A percentile compares a stretch with the other conserved stretches of the same genome.
These are phyloP conservation scores for Aphidius gifuensis DNA, from an alignment of 1,140 invertebrate species.

Conservation along the genomic window DNA sequence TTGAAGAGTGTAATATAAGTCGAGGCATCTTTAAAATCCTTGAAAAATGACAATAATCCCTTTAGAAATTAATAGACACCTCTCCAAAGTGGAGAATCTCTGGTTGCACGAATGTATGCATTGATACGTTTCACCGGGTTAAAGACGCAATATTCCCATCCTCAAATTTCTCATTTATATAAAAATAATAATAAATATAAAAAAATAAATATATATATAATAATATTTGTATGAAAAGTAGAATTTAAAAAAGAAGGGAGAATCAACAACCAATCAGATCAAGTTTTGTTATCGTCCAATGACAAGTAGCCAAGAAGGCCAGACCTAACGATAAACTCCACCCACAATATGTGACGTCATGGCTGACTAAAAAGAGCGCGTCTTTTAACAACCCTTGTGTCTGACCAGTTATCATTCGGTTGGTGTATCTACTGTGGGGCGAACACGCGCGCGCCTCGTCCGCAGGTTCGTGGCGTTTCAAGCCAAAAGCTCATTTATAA, in stretches of 20 bases:
- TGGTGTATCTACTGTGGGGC: conserved; percentile 37
- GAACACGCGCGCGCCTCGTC: conserved; percentile 13
- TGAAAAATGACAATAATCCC: conserved; percentile 49
- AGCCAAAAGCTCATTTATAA: neutral
- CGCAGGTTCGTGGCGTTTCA: conserved; percentile 14
- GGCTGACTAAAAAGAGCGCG: conserved; percentile 11
- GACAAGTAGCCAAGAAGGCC: conserved; percentile 25
- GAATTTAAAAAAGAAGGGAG: too few species aligned
- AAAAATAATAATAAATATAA: too few species aligned
- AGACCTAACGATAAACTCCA: conserved; percentile 32
- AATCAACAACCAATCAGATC: conserved; percentile 38
- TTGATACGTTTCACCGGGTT: conserved; percentile 11
- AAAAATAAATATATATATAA: too few species aligned
- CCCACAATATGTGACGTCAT: conserved; percentile 38
- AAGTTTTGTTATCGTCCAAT: conserved; percentile 33
- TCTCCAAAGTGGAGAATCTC: neutral
- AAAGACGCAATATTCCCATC: conserved; percentile 1
- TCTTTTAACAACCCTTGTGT: conserved; percentile 26
- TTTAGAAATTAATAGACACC: conserved; percentile 49
- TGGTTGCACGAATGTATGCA: conserved; percentile 6
- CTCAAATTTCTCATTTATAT: too few species aligned
- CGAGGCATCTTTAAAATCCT: neutral
- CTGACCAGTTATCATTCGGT: conserved; percentile 44
- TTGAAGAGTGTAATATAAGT: neutral
- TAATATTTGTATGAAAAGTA: too few species aligned